A percentile compares a stretch with the other conserved stretches of the same genome.
phyloP scores from a whole-genome alignment of 2,888 invertebrate genomes.

The Drosophila lacicola region DNA sequence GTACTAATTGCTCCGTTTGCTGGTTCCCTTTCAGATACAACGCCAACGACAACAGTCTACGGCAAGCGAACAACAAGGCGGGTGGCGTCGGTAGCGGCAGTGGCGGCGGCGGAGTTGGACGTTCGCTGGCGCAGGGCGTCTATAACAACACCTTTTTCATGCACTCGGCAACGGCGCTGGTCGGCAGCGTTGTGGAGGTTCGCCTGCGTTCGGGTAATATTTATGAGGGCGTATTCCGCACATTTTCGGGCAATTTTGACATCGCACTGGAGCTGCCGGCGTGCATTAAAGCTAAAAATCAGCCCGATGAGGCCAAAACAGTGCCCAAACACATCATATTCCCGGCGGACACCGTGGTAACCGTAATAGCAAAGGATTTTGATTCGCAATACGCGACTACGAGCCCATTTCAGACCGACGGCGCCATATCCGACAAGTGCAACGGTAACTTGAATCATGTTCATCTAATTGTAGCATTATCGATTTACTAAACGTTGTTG shows the following conservation, averaged over 20 bases:
- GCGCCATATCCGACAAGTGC: conserved; percentile 92
- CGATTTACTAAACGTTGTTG: background rate
- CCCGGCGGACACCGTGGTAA: conserved; percentile 93
- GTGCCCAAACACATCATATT: conserved; percentile 87
- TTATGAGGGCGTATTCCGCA: conserved; percentile 95
- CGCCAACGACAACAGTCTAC: conserved; percentile 79
- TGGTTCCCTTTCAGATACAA: conserved; percentile 69
- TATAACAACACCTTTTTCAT: conserved; percentile 96
- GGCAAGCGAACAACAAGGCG: conserved; percentile 85
- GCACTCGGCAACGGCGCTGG: conserved; percentile 94
- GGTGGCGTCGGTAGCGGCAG: conserved; percentile 26
- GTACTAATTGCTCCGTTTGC: conserved; percentile 40
- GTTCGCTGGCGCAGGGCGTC: conserved; percentile 92
- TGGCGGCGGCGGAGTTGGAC: conserved; percentile 79
- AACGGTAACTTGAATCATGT: conserved; percentile 87
- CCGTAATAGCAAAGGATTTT: conserved; percentile 92
- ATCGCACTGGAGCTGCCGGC: conserved; percentile 95
- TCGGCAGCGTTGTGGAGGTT: conserved; percentile 93
- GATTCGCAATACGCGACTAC: conserved; percentile 95
- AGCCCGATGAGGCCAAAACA: conserved; percentile 80
- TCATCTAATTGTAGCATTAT: too few species aligned
- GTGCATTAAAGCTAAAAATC: conserved; percentile 86
- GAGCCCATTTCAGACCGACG: conserved; percentile 95
- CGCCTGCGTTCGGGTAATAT: conserved; percentile 93
- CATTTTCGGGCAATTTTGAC: conserved; percentile 95